Percentiles rank a stretch among this genome's conserved stretches.
Conservation (phyloP, 2,113 vertebrate species). For the Vulpes vulpes region DNA sequence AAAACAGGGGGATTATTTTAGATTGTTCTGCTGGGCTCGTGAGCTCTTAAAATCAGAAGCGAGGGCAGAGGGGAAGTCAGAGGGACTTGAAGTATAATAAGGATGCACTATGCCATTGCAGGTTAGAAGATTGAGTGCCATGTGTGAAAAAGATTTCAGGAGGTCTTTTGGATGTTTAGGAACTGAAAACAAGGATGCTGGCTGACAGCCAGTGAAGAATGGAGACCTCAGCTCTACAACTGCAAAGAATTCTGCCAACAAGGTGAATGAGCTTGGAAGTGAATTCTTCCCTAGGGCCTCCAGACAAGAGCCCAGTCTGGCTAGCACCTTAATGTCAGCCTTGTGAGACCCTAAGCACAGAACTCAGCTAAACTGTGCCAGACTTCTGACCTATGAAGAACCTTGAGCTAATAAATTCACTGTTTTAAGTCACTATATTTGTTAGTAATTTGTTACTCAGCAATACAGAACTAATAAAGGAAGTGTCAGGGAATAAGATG, state of each 20-base stretch:
- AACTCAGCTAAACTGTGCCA: not conserved
- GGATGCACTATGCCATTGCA: not conserved
- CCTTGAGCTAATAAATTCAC: not conserved
- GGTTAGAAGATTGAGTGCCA: not conserved
- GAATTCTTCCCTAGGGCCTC: not conserved
- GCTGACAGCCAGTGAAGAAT: not conserved
- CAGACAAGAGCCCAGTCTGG: not conserved
- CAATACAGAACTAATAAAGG: not conserved
- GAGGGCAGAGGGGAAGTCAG: not conserved
- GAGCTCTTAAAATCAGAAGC: constrained; percentile 29
- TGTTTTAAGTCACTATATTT: not conserved
- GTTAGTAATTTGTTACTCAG: not conserved
- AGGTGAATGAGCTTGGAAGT: not conserved
- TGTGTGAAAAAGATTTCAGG: not conserved
- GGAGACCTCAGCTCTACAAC: not conserved
- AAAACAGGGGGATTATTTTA: not conserved
- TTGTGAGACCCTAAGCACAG: not conserved
- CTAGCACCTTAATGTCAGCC: not conserved
- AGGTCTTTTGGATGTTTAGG: not conserved
- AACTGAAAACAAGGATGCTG: not conserved
- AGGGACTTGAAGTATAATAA: not conserved
- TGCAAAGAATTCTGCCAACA: not conserved
- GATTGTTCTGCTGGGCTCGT: not conserved
- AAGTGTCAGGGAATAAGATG: not conserved
- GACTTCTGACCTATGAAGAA: not conserved